Evolutionary conservation across 2,797 vertebrate genomes (phyloP).

Genomic region (Malurus splendens): DNA sequence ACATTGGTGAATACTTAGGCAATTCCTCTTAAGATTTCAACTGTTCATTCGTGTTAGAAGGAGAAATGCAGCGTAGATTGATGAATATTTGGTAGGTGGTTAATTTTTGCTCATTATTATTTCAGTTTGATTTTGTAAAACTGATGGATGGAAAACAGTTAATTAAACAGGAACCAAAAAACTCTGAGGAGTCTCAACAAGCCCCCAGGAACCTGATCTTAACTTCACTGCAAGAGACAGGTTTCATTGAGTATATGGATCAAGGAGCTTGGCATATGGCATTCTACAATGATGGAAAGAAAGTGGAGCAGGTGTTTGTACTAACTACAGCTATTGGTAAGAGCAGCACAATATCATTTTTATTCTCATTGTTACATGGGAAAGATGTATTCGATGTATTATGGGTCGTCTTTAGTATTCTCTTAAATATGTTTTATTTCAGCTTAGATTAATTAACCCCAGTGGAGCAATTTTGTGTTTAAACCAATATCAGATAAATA

Average conservation of each 20-base stretch:
- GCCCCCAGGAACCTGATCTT: slow-evolving; percentile 86
- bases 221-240: slow-evolving; percentile 88
- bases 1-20: neutral
- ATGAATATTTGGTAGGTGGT: neutral
- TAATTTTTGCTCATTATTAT: slow-evolving; percentile 54
- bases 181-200: slow-evolving; percentile 78
- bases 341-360: neutral
- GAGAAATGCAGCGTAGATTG: neutral
- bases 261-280: slow-evolving; percentile 93
- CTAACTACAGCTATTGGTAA: slow-evolving; percentile 90
- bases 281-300: slow-evolving; percentile 93
- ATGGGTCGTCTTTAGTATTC: neutral
- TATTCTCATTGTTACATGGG: neutral
- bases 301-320: slow-evolving; percentile 90
- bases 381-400: neutral
- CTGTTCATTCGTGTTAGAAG: neutral
- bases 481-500: neutral
- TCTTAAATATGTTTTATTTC: neutral
- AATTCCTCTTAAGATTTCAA: neutral
- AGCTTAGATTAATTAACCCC: neutral
- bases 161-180: slow-evolving; percentile 82
- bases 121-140: slow-evolving; percentile 95
- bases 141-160: slow-evolving; percentile 92
- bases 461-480: neutral
- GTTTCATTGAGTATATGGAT: slow-evolving; percentile 96